Evolutionary conservation across 2,888 invertebrate species (phyloP).

Genomic region (Rhingia campestris): DNA sequence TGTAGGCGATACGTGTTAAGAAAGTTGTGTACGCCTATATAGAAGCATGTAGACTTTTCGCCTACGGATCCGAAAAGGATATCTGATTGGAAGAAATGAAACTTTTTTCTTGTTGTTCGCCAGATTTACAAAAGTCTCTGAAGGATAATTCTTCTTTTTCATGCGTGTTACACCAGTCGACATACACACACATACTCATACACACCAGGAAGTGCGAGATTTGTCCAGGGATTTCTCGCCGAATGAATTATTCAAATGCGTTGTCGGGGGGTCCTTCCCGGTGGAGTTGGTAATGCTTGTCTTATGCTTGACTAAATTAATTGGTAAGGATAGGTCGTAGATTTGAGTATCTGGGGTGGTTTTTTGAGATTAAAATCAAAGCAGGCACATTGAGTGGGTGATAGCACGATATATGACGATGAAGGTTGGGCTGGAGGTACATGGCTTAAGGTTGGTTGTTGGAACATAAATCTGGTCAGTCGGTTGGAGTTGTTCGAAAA

Average conservation of each 20-base stretch:
- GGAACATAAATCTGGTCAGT: too few relatives aligned
- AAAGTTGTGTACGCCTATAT: constrained; percentile 30
- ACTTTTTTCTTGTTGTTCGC: constrained; percentile 38
- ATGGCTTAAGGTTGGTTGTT: background rate
- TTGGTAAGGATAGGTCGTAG: constrained; percentile 64
- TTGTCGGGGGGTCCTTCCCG: constrained; percentile 13
- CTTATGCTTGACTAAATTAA: constrained; percentile 68
- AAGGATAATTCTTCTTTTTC: constrained; percentile 64
- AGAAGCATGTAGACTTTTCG: constrained; percentile 50
- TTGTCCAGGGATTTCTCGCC: constrained; percentile 68
- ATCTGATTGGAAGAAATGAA: constrained; percentile 43
- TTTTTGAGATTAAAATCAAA: constrained; percentile 66
- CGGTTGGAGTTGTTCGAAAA: too few relatives aligned
- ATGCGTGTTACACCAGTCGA: constrained; percentile 23
- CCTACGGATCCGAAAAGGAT: constrained; percentile 39
- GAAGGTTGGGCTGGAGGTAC: background rate
- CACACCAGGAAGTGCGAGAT: constrained; percentile 56
- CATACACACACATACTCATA: constrained; percentile 2
- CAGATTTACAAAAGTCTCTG: constrained; percentile 64
- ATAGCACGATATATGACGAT: constrained; percentile 11
- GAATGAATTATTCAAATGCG: constrained; percentile 71
- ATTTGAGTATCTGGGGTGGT: constrained; percentile 19
- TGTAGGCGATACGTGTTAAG: constrained; percentile 61
- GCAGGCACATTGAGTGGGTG: constrained; percentile 19
- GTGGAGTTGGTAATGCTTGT: constrained; percentile 26